Evolutionary conservation across 2,888 invertebrate genomes (phyloP).

Genomic region (Parnassius smintheus): DNA sequence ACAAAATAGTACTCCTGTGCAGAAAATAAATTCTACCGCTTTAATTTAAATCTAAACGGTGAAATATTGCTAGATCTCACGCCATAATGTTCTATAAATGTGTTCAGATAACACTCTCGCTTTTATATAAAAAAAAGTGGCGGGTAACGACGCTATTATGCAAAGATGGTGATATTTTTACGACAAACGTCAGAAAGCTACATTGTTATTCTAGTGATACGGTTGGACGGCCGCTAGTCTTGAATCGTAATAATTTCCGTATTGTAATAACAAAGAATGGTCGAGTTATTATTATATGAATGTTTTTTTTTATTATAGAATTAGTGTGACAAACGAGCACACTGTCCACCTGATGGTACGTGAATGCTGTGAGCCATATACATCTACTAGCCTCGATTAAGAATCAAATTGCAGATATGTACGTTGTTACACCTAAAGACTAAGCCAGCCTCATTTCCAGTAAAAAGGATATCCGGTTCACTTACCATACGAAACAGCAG

Average conservation of each 20-base stretch:
- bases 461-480: too few species aligned
- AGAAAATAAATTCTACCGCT: too few species aligned
- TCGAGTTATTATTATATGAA: background rate
- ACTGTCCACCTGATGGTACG: too few species aligned
- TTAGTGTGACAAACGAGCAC: too few species aligned
- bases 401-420: too few species aligned
- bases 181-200: slow-evolving; percentile 17
- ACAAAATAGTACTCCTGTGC: too few species aligned
- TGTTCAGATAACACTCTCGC: slow-evolving; percentile 1
- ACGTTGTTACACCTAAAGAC: too few species aligned
- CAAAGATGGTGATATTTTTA: slow-evolving; percentile 15
- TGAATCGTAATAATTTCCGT: slow-evolving; percentile 37
- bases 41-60: slow-evolving; percentile 5
- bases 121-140: slow-evolving; percentile 1
- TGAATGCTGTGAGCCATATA: too few species aligned
- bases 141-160: slow-evolving; percentile 3
- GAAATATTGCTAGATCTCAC: background rate
- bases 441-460: too few species aligned
- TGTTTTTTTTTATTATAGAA: too few species aligned
- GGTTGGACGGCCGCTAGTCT: slow-evolving; percentile 9
- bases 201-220: slow-evolving; percentile 29
- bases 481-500: too few species aligned
- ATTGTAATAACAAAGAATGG: slow-evolving; percentile 24
- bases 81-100: background rate
- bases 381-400: too few species aligned